These are phyloP conservation scores for Papilio aristodemus DNA, from an alignment of 1,140 invertebrate genomes.

Conservation along the genomic window DNA sequence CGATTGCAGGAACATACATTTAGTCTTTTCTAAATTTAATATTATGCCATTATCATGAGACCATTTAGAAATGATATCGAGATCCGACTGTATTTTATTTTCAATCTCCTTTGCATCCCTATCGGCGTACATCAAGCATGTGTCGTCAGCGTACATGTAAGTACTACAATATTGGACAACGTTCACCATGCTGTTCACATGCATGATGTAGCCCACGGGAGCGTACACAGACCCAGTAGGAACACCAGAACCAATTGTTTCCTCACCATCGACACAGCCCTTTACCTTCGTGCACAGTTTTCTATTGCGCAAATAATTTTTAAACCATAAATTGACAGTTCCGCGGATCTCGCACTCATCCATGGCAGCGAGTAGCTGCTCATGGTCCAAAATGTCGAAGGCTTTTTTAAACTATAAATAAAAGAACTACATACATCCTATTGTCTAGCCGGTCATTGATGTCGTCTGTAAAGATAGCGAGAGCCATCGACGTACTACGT, in stretches of 20 bases:
- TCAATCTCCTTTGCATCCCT: no score
- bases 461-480: not conserved
- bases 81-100: no score
- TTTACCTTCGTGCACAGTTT: not conserved
- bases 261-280: conserved; percentile 2
- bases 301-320: conserved; percentile 31
- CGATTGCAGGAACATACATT: no score
- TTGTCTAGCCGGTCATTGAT: not conserved
- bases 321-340: conserved; percentile 35
- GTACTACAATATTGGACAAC: conserved; percentile 21
- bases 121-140: no score
- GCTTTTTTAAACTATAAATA: conserved; percentile 38
- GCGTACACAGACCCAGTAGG: conserved; percentile 39
- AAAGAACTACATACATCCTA: conserved; percentile 20
- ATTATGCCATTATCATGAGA: no score
- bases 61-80: no score
- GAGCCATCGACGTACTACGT: not conserved
- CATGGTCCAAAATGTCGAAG: conserved; percentile 35
- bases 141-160: conserved; percentile 37
- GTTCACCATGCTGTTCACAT: conserved; percentile 37
- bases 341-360: conserved; percentile 37
- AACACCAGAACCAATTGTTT: conserved; percentile 15
- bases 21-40: no score
- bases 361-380: conserved; percentile 32
- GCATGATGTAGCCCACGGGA: conserved; percentile 37